Evolutionary conservation across 2,113 vertebrate species (phyloP), one percentile per base, ranked within the genome.

Genomic region (Platysteira castanea): DNA sequence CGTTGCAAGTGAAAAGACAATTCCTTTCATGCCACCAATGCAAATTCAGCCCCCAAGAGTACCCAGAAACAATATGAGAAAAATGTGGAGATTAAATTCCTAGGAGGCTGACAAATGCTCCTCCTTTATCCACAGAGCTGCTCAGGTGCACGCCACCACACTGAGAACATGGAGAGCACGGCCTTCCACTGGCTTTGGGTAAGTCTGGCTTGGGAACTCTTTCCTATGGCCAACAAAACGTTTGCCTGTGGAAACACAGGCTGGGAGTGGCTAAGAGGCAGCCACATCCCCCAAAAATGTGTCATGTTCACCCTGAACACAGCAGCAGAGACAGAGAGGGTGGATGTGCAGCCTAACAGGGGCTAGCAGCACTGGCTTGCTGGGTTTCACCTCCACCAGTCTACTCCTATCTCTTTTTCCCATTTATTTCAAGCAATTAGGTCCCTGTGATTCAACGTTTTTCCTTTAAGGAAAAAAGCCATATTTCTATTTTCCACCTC

Each of bases 81-180:
- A 73, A 78, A 63, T 20, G 19, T 39, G 44, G 59, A 67, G 17
- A 86, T 47, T 73, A 90, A 91, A 71, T 71, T 93, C 79, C 64
- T 71, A 42, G 37, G 64, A 84, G 39, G 68, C 30, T 83, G 39
- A 74, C 19, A 87, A 87, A 84, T 4, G 8, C 49, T 63, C 3
- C 24, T 50, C 18, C 52, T 78, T 35, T 46, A 74, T 18, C 26
- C 20, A 35, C 0, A 75, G 13, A 23, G 41, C 53, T 87, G 69
- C 37, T 50, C 52, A 86, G 42, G 60, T 47, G 9, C 57, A 54
- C 2, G 3, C 3, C 33, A 39, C 16, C 52, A 39, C 7, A 1
- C 2, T 11, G 49, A 52, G 46, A 65, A 52, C 41, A 7, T 1
- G 0, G 1, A 57, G 26, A 70, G 53, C 19, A n/a, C 0, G 0